phyloP scores from a whole-genome alignment of 2,113 vertebrate genomes.

The Ailuropoda melanoleuca region DNA sequence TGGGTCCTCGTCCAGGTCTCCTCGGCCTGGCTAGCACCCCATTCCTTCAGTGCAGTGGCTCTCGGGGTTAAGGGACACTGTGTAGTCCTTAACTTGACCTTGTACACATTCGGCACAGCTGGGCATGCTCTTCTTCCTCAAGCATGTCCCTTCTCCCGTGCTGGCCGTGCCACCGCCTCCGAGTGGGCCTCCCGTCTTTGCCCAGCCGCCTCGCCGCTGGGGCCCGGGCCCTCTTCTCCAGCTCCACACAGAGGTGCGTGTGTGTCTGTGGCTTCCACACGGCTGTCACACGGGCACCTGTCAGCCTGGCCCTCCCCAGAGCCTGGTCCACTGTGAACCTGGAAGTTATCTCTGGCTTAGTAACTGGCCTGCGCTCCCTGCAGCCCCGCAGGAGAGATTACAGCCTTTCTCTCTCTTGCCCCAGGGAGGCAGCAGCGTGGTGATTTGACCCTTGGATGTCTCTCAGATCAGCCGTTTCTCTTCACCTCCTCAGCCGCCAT shows the following conservation, averaged over 20 bases:
- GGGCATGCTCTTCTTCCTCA: neutral
- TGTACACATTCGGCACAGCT: rapidly evolving
- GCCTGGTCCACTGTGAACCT: neutral
- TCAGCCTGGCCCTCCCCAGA: neutral
- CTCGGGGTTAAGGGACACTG: neutral
- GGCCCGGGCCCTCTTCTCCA: neutral
- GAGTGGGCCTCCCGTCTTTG: rapidly evolving
- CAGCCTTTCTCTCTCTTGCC: neutral
- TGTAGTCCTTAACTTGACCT: neutral
- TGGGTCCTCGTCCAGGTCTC: rapidly evolving
- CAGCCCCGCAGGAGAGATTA: no score
- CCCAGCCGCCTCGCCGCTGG: neutral
- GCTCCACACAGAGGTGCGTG: rapidly evolving
- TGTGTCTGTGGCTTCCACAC: rapidly evolving
- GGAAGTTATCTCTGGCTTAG: no score
- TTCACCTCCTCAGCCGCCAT: neutral
- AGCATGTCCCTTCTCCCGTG: neutral
- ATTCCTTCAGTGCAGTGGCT: neutral
- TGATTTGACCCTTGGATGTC: no score
- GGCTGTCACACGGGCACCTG: neutral
- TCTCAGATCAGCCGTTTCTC: neutral
- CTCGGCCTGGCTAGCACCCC: neutral
- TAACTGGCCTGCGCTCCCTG: neutral
- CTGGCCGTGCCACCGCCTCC: no score
- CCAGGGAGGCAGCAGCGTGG: no score